Conservation (phyloP, 2,888 invertebrate genomes). For the Leucophenga montana region DNA sequence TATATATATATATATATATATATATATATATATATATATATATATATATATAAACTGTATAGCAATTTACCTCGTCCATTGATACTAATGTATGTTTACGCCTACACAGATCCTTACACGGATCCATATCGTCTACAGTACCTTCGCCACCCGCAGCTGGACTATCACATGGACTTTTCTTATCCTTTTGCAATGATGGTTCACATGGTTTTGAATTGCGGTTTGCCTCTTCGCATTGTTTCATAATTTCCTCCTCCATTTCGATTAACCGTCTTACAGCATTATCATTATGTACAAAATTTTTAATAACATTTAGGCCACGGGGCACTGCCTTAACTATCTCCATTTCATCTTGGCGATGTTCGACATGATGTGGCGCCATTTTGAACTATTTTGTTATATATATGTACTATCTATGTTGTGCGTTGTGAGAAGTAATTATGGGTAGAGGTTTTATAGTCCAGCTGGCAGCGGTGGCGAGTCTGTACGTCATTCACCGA, state of each 20-base stretch:
- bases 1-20: neutral
- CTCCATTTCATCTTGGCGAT: slow-evolving; percentile 53
- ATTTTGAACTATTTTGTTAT: neutral
- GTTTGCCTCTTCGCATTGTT: slow-evolving; percentile 38
- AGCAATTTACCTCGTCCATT: slow-evolving; percentile 50
- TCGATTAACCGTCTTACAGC: slow-evolving; percentile 55
- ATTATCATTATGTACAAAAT: slow-evolving; percentile 54
- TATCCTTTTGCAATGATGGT: neutral
- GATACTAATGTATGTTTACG: slow-evolving; percentile 50
- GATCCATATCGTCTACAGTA: slow-evolving; percentile 42
- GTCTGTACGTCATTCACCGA: too few relatives aligned
- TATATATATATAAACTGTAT: neutral
- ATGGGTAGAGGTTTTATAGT: too few relatives aligned
- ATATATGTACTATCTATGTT: too few relatives aligned
- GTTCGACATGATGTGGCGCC: slow-evolving; percentile 51
- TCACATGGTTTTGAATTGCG: slow-evolving; percentile 14
- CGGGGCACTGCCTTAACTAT: slow-evolving; percentile 58
- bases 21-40: neutral
- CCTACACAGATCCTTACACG: slow-evolving; percentile 51
- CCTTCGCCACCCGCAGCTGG: slow-evolving; percentile 35
- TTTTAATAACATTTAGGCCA: slow-evolving; percentile 56
- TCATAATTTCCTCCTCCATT: slow-evolving; percentile 53
- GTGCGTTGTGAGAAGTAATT: too few relatives aligned
- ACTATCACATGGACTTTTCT: slow-evolving; percentile 39
- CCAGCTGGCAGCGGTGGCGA: too few relatives aligned